Evolutionary conservation across 2,888 invertebrate genomes (phyloP).

Genomic region (Lottia gigantea): DNA sequence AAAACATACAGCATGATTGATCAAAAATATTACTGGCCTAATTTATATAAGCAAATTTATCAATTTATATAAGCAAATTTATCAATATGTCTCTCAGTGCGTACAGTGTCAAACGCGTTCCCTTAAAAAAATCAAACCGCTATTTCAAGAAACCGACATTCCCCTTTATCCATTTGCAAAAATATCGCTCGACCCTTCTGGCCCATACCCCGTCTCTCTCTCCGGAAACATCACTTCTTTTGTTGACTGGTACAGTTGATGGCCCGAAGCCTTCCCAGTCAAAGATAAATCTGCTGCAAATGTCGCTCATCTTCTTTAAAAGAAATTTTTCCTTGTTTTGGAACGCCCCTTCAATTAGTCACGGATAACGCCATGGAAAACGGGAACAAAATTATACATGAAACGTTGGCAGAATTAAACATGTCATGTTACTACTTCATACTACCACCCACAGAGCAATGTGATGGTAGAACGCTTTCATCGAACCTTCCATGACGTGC

Average conservation of each 20-base stretch:
- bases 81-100: slow-evolving; percentile 6
- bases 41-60: no score
- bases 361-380: slow-evolving; percentile 26
- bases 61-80: no score
- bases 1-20: not conserved
- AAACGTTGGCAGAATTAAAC: slow-evolving; percentile 13
- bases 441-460: slow-evolving; percentile 19
- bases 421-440: slow-evolving; percentile 16
- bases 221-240: slow-evolving; percentile 18
- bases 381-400: slow-evolving; percentile 18
- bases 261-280: slow-evolving; percentile 31
- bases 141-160: slow-evolving; percentile 32
- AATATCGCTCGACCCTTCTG: slow-evolving; percentile 21
- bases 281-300: slow-evolving; percentile 28
- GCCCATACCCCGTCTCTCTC: slow-evolving; percentile 20
- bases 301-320: slow-evolving; percentile 29
- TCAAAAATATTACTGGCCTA: not conserved
- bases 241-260: slow-evolving; percentile 13
- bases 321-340: slow-evolving; percentile 31
- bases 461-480: slow-evolving; percentile 18
- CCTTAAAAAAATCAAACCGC: slow-evolving; percentile 20
- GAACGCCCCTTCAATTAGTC: slow-evolving; percentile 20
- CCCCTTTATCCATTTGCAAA: slow-evolving; percentile 20
- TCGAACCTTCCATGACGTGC: slow-evolving; percentile 16
- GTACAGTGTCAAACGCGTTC: slow-evolving; percentile 23